Evolutionary conservation across 2,113 vertebrate species (phyloP).

Genomic region (Syngnathus typhle): DNA sequence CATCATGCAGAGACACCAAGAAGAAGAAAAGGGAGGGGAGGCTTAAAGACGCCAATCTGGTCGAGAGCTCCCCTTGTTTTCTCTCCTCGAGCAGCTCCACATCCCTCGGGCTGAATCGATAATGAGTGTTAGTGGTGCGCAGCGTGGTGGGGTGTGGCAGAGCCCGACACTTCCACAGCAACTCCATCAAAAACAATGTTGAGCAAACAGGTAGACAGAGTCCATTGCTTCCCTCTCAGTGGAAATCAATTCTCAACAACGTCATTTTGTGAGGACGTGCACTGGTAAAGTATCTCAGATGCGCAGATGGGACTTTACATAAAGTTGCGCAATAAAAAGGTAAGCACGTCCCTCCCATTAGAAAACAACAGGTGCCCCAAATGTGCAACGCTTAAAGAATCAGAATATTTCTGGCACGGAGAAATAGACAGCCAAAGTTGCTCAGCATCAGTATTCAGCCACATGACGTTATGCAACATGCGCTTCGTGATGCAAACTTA

Average conservation of each 20-base stretch:
- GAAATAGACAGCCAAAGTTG: background rate
- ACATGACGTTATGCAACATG: constrained; percentile 50
- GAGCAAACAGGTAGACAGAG: background rate
- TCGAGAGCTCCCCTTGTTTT: constrained; percentile 33
- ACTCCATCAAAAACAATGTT: background rate
- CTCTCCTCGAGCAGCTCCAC: constrained; percentile 15
- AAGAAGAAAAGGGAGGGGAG: constrained; percentile 14
- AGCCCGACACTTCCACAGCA: constrained; percentile 19
- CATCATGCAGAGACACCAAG: background rate
- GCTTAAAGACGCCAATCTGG: constrained; percentile 34
- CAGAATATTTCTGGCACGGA: background rate
- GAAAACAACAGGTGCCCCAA: constrained; percentile 3
- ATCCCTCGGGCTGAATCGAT: constrained; percentile 36
- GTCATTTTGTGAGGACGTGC: background rate
- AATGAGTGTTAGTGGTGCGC: constrained; percentile 38
- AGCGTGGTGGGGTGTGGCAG: constrained; percentile 58
- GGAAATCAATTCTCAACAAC: background rate
- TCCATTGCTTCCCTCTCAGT: background rate
- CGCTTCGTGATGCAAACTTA: constrained; percentile 17
- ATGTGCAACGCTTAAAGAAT: background rate
- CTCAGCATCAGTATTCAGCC: background rate
- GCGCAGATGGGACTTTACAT: background rate
- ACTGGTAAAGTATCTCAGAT: background rate
- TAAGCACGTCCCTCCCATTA: background rate
- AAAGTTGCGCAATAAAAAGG: background rate